Evolutionary conservation across 2,888 invertebrate species (phyloP).

Genomic region (Tipula confusa): DNA sequence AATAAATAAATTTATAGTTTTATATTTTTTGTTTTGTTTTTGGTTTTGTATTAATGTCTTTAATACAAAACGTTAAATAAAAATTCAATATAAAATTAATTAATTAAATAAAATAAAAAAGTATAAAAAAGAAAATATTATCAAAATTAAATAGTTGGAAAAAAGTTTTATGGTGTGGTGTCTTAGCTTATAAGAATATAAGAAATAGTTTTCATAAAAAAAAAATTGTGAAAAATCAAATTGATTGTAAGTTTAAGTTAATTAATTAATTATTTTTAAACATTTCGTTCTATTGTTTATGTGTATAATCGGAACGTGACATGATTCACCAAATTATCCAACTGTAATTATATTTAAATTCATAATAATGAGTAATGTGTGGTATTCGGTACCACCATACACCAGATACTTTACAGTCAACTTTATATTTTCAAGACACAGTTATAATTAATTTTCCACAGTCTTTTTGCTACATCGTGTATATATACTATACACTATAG

Average conservation of each 20-base stretch:
- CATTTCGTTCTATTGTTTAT: background rate
- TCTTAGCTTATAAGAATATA: background rate
- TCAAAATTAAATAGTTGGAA: background rate
- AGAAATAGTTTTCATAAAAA: background rate
- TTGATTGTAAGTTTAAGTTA: background rate
- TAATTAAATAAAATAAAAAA: background rate
- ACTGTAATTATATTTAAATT: background rate
- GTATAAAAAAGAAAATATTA: background rate
- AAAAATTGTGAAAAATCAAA: background rate
- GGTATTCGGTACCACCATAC: background rate
- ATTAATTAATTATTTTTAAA: background rate
- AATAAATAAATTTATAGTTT: background rate
- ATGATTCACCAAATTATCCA: background rate
- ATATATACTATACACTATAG: background rate
- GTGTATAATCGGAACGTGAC: background rate
- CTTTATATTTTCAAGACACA: background rate
- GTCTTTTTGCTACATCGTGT: background rate
- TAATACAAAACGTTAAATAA: background rate
- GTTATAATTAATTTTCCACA: background rate
- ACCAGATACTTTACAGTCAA: background rate
- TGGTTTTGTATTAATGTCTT: background rate
- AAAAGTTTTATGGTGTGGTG: background rate
- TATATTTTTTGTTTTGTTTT: background rate
- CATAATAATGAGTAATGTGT: too few relatives aligned
- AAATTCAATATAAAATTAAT: background rate